Percentiles rank a stretch among this genome's conserved stretches.
phyloP scores from a whole-genome alignment of 2,797 vertebrate species.

The Apogon hyalosoma region DNA sequence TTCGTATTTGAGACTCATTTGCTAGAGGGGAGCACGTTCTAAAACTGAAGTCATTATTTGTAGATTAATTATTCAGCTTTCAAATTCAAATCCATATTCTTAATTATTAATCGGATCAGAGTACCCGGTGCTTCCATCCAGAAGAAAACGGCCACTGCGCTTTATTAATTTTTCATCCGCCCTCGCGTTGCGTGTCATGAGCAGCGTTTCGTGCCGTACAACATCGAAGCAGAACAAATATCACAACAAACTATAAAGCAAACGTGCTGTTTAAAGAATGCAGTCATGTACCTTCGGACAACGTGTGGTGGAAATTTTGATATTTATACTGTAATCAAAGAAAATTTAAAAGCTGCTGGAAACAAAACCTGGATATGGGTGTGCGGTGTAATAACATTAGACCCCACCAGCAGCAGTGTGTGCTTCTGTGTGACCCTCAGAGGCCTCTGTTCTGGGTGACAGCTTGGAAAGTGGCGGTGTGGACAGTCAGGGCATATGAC shows the following conservation, averaged over 20 bases:
- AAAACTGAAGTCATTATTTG: no score
- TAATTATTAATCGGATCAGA: constrained; percentile 29
- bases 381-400: not conserved
- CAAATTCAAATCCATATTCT: no score
- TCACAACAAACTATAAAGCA: no score
- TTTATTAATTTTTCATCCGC: constrained; percentile 44
- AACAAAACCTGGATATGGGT: not conserved
- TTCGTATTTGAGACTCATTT: no score
- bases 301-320: not conserved
- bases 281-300: not conserved
- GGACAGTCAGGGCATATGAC: constrained; percentile 40
- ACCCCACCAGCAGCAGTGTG: no score
- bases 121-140: constrained; percentile 5
- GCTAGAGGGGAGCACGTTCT: no score
- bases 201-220: no score
- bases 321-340: not conserved
- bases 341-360: not conserved
- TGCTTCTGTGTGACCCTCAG: constrained; percentile 1
- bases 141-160: constrained; percentile 27
- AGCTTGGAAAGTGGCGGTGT: constrained; percentile 25
- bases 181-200: constrained; percentile 10
- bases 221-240: no score
- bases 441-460: constrained; percentile 10
- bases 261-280: no score
- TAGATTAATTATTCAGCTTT: no score